These are phyloP conservation scores for Rapana venosa DNA, from an alignment of 2,888 invertebrate species.

Conservation along the genomic window DNA sequence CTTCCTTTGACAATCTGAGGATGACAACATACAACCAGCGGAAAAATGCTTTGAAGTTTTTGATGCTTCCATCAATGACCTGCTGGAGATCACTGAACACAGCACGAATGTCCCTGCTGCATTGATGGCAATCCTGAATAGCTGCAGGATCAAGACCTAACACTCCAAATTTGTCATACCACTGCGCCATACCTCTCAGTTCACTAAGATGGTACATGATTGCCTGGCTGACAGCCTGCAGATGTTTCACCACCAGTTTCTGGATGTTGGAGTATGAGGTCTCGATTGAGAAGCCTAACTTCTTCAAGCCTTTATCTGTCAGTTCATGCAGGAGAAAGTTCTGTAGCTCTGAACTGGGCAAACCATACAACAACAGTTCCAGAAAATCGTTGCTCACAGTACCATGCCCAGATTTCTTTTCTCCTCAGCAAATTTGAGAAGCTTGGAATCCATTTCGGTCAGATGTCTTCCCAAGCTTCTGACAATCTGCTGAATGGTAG, in stretches of 20 bases:
- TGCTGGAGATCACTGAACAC: constrained; percentile 95
- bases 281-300: constrained; percentile 95
- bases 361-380: constrained; percentile 92
- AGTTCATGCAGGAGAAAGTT: constrained; percentile 86
- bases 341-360: constrained; percentile 86
- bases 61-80: constrained; percentile 93
- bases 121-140: constrained; percentile 86
- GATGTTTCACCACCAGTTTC: constrained; percentile 86
- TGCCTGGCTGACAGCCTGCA: constrained; percentile 86
- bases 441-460: constrained; percentile 94
- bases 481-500: constrained; percentile 78
- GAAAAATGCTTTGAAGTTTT: constrained; percentile 93
- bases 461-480: constrained; percentile 97
- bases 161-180: constrained; percentile 87
- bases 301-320: constrained; percentile 94
- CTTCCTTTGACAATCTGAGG: constrained; percentile 89
- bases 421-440: constrained; percentile 89
- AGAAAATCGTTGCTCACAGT: constrained; percentile 93
- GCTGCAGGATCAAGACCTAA: constrained; percentile 83
- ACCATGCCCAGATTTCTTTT: constrained; percentile 80
- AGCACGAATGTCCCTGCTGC: constrained; percentile 91
- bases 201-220: constrained; percentile 91
- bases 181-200: constrained; percentile 89
- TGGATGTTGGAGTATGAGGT: constrained; percentile 96
- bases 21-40: constrained; percentile 94